phyloP scores from a whole-genome alignment of 2,113 vertebrate genomes.

The Lonchura striata region DNA sequence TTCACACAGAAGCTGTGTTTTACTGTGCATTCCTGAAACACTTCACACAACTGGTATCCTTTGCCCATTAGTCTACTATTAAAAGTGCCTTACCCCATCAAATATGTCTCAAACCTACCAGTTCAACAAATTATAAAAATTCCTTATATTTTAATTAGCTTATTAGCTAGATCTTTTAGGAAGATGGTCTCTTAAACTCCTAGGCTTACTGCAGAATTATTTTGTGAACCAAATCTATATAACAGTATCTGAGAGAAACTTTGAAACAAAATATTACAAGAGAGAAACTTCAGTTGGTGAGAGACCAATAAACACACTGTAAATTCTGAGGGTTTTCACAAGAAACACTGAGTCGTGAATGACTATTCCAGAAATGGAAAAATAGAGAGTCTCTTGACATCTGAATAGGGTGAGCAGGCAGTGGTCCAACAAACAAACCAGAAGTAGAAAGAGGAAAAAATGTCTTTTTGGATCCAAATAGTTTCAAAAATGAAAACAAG shows the following conservation, averaged over 20 bases:
- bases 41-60: not conserved
- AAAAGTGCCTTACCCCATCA: not conserved
- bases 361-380: slow-evolving; percentile 63
- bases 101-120: not conserved
- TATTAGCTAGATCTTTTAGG: not conserved
- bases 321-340: slow-evolving; percentile 48
- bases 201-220: not conserved
- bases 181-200: not conserved
- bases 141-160: not conserved
- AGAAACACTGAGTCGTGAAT: slow-evolving; percentile 42
- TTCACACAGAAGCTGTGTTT: not conserved
- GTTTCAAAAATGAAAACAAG: slow-evolving; percentile 50
- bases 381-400: slow-evolving; percentile 40
- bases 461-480: slow-evolving; percentile 12
- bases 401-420: slow-evolving; percentile 14
- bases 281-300: slow-evolving; percentile 23
- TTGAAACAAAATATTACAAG: slow-evolving; percentile 25
- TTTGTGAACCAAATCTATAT: not conserved
- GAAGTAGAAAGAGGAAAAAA: slow-evolving; percentile 32
- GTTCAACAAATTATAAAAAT: not conserved
- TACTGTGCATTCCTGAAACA: not conserved
- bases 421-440: slow-evolving; percentile 32
- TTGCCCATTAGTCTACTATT: not conserved
- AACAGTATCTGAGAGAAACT: slow-evolving; percentile 16
- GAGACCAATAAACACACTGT: slow-evolving; percentile 42